A percentile compares a stretch with the other conserved stretches of the same genome.
phyloP scores from a whole-genome alignment of 2,113 vertebrate genomes.

The Microcebus tavaratra region DNA sequence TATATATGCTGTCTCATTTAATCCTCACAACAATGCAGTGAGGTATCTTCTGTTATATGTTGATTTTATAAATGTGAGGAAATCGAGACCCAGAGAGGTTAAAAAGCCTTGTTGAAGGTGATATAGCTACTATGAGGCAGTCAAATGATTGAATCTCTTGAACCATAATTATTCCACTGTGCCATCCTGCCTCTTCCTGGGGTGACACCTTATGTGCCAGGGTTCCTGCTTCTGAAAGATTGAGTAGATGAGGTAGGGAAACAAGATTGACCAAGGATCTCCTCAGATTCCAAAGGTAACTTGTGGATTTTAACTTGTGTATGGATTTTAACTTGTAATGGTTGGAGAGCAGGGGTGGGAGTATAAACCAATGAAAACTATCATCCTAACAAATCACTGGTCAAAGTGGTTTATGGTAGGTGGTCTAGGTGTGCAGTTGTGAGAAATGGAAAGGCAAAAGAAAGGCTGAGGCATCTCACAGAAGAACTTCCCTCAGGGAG shows the following conservation, averaged over 20 bases:
- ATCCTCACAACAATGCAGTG: neutral
- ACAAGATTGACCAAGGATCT: neutral
- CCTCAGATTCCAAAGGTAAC: neutral
- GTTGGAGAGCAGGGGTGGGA: neutral
- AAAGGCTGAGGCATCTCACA: neutral
- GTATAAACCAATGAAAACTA: neutral
- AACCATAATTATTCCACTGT: neutral
- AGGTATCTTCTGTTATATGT: neutral
- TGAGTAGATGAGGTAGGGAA: neutral
- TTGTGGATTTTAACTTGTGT: neutral
- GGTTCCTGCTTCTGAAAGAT: neutral
- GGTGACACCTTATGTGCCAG: neutral
- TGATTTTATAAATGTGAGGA: neutral
- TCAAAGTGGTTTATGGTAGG: neutral
- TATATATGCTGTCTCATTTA: neutral
- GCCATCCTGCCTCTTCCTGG: neutral
- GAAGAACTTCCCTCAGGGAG: neutral
- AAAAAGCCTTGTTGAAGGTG: neutral
- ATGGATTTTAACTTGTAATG: neutral
- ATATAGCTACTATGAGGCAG: neutral
- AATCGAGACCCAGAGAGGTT: neutral
- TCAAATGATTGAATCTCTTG: neutral
- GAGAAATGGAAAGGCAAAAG: neutral
- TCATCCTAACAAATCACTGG: neutral
- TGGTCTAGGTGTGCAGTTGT: neutral